Conservation (phyloP, 2,888 invertebrate genomes). For the Saturnia pavonia region DNA sequence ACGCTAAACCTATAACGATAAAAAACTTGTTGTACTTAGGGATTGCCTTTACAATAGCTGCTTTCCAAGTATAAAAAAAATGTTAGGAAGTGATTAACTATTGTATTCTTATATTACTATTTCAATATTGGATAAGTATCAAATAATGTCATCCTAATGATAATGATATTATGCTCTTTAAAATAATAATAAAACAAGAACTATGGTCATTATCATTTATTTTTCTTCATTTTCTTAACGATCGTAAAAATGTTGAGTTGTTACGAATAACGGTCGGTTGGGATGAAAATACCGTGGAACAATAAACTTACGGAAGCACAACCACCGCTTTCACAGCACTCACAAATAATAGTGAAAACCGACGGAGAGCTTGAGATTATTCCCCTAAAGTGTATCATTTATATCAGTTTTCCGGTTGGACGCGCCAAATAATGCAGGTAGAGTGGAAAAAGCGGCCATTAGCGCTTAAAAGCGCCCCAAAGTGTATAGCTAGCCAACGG, state of each 20-base stretch:
- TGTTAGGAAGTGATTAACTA: too few relatives aligned
- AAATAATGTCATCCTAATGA: too few relatives aligned
- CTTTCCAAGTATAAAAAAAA: too few relatives aligned
- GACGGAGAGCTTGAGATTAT: slow-evolving; percentile 19
- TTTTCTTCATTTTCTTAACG: not conserved
- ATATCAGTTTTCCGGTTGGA: slow-evolving; percentile 56
- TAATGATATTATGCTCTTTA: too few relatives aligned
- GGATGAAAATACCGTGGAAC: not conserved
- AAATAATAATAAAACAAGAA: not conserved
- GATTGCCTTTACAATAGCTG: too few relatives aligned
- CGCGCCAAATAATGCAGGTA: slow-evolving; percentile 55
- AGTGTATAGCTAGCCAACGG: slow-evolving; percentile 23
- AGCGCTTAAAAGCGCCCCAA: slow-evolving; percentile 52
- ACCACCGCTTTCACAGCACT: slow-evolving; percentile 15
- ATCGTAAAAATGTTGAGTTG: not conserved
- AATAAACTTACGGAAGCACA: not conserved
- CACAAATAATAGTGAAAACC: slow-evolving; percentile 18
- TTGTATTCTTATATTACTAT: not conserved
- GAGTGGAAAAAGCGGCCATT: slow-evolving; percentile 49
- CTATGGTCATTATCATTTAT: not conserved
- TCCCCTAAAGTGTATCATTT: slow-evolving; percentile 49
- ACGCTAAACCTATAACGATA: too few relatives aligned
- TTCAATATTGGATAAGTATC: too few relatives aligned
- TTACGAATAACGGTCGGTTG: not conserved
- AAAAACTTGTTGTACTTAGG: too few relatives aligned